Conservation (phyloP, 2,113 vertebrate species). For the Menura novaehollandiae region DNA sequence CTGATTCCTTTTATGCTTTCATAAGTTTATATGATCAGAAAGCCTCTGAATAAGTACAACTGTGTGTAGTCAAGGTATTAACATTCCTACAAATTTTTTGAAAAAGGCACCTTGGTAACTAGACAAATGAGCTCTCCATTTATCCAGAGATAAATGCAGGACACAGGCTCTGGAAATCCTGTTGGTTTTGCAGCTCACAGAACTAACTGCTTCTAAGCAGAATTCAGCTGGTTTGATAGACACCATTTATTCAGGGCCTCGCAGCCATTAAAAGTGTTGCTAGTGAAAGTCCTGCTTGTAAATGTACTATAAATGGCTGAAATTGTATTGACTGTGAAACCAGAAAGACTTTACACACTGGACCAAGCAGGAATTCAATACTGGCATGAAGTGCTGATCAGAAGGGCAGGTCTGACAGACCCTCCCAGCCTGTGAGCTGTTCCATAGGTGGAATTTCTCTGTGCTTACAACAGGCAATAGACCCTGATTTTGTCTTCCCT, state of each 20-base stretch:
- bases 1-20: neutral
- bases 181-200: neutral
- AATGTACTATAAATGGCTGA: rapidly evolving
- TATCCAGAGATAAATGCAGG: neutral
- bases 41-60: neutral
- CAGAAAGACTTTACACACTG: neutral
- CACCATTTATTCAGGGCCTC: neutral
- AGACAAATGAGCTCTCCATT: neutral
- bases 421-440: neutral
- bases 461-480: neutral
- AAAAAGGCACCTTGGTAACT: neutral
- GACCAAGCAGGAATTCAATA: neutral
- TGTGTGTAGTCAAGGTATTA: neutral
- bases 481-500: too few species aligned
- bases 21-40: neutral
- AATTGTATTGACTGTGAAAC: neutral
- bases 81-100: neutral
- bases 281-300: neutral
- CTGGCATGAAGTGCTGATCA: neutral
- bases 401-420: neutral
- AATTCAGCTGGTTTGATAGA: neutral
- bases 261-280: neutral
- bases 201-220: neutral
- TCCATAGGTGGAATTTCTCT: neutral
- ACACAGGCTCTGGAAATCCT: neutral